Percentiles rank a stretch among this genome's conserved stretches.
phyloP scores from a whole-genome alignment of 2,888 invertebrate genomes.

The Seira ritae region DNA sequence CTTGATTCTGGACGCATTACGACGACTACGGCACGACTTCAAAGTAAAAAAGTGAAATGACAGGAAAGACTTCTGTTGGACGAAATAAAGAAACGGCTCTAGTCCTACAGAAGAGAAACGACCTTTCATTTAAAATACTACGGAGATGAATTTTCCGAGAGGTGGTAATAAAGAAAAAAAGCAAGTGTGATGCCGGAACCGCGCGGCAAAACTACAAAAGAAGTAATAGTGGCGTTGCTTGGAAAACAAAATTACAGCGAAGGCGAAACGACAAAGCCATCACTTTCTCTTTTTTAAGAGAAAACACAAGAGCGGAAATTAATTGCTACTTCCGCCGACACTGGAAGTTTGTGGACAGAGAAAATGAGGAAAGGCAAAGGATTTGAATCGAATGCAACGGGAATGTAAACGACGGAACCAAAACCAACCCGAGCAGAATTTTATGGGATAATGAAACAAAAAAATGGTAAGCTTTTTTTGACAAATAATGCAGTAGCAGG shows the following conservation, averaged over 20 bases:
- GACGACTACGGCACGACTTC: too few relatives aligned
- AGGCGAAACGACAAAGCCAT: slow-evolving; percentile 22
- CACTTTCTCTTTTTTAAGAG: slow-evolving; percentile 33
- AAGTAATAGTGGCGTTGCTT: too few relatives aligned
- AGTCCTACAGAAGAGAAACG: neutral
- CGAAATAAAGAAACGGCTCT: too few relatives aligned
- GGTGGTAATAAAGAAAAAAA: slow-evolving; percentile 53
- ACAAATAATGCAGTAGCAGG: slow-evolving; percentile 15
- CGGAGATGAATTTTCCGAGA: slow-evolving; percentile 33
- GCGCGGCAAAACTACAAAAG: slow-evolving; percentile 36
- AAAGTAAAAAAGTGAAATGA: too few relatives aligned
- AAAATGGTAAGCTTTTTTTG: neutral
- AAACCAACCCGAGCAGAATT: slow-evolving; percentile 51
- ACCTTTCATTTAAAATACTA: slow-evolving; percentile 8
- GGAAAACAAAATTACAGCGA: slow-evolving; percentile 10
- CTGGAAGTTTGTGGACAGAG: slow-evolving; percentile 16
- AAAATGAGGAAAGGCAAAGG: neutral
- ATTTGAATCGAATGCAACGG: neutral
- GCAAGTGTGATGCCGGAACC: slow-evolving; percentile 9
- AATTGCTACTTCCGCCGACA: slow-evolving; percentile 59
- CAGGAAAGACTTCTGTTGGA: too few relatives aligned
- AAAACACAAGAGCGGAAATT: slow-evolving; percentile 68
- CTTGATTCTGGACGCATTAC: too few relatives aligned
- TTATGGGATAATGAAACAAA: slow-evolving; percentile 64
- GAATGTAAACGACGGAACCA: slow-evolving; percentile 46